Conservation (phyloP, 2,888 invertebrate genomes). For the Nephrotoma guestfalica region DNA sequence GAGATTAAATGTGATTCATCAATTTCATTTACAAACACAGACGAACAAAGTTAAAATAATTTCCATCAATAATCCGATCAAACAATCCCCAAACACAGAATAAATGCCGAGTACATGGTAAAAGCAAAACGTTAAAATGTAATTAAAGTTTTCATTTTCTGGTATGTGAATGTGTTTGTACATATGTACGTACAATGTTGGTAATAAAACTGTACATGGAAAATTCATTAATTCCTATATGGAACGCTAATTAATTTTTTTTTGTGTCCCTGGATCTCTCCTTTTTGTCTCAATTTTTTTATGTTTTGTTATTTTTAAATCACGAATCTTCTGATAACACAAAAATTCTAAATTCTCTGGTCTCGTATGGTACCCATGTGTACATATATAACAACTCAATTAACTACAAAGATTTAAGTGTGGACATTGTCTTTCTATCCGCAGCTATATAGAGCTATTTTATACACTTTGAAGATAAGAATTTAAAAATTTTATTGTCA, state of each 20-base stretch:
- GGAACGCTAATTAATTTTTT: neutral
- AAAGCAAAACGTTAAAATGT: neutral
- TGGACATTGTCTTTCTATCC: neutral
- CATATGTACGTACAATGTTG: neutral
- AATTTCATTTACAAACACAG: neutral
- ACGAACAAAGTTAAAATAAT: neutral
- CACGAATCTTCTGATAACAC: neutral
- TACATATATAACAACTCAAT: neutral
- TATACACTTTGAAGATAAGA: neutral
- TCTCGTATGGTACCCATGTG: neutral
- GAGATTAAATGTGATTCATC: neutral
- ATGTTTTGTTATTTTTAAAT: neutral
- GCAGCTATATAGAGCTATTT: neutral
- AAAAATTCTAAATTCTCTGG: neutral
- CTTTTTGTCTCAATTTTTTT: neutral
- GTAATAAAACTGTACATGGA: neutral
- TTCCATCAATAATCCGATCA: neutral
- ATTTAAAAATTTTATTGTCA: neutral
- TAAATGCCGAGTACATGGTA: neutral
- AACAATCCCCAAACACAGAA: neutral
- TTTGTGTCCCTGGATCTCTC: neutral
- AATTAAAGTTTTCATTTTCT: neutral
- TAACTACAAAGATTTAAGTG: neutral
- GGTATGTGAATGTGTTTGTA: neutral
- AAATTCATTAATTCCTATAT: neutral